Conservation (phyloP, 2,113 vertebrate species). For the Tinamus guttatus region DNA sequence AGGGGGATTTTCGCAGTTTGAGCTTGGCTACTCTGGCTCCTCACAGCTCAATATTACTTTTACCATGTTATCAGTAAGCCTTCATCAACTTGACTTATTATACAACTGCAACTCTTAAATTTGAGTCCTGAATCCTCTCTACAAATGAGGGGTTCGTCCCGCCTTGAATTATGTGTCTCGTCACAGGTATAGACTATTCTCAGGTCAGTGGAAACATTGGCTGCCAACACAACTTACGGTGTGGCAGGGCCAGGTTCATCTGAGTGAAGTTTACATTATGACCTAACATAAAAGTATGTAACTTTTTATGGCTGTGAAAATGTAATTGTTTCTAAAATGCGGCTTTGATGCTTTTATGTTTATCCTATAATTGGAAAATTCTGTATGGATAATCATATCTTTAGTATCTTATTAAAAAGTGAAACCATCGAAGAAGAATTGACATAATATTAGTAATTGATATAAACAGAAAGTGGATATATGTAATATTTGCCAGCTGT, state of each 20-base stretch:
- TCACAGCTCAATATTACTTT: background rate
- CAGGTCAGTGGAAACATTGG: fast-evolving
- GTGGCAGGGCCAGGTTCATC: fast-evolving
- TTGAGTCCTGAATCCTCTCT: background rate
- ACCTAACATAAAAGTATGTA: fast-evolving
- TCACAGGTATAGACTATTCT: background rate
- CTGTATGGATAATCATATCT: background rate
- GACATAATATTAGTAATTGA: background rate
- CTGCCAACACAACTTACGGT: fast-evolving
- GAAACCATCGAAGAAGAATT: background rate
- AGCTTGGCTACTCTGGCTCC: fast-evolving
- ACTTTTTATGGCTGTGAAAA: background rate
- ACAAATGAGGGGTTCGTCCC: fast-evolving
- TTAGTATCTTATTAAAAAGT: background rate
- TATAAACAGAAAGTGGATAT: conserved; percentile 17
- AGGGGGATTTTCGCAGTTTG: background rate
- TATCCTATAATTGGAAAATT: background rate
- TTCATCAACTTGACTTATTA: fast-evolving
- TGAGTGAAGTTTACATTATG: background rate
- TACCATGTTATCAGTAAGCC: background rate
- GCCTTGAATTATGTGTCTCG: fast-evolving
- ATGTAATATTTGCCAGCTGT: conserved; percentile 73
- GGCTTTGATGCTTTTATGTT: background rate
- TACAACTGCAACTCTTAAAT: fast-evolving
- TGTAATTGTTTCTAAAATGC: background rate